These are phyloP conservation scores for Lasiurus cinereus DNA, from an alignment of 2,113 vertebrate genomes.

Conservation along the genomic window DNA sequence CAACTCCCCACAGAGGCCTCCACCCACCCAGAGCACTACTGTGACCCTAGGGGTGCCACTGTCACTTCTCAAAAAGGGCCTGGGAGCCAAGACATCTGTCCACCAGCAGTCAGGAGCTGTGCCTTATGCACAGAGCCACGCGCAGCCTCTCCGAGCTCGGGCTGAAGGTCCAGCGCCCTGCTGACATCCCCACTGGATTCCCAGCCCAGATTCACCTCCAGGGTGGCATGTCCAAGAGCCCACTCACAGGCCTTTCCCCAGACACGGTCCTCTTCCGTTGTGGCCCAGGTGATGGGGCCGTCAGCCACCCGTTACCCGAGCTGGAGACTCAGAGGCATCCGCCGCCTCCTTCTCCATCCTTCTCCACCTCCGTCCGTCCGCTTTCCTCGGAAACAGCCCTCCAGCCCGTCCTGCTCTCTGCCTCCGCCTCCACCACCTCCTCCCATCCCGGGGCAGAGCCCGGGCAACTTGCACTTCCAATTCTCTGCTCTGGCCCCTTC, in stretches of 20 bases:
- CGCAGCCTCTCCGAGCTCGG: not conserved
- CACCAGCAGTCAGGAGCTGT: not conserved
- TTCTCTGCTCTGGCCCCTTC: not conserved
- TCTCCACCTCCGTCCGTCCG: not conserved
- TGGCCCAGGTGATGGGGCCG: not conserved
- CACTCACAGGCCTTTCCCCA: not conserved
- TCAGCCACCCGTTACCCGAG: not conserved
- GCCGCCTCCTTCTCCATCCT: not conserved
- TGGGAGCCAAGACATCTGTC: not conserved
- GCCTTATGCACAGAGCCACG: not conserved
- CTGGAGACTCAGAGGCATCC: not conserved
- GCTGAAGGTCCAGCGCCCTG: not conserved
- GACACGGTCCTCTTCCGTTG: not conserved
- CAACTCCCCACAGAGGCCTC: too few relatives aligned
- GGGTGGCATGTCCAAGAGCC: not conserved
- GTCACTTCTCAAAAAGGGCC: not conserved
- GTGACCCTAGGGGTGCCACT: not conserved
- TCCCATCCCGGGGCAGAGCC: not conserved
- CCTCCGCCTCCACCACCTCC: too few relatives aligned
- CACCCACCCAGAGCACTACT: not conserved
- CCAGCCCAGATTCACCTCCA: not conserved
- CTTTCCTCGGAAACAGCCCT: not conserved
- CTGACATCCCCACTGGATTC: not conserved
- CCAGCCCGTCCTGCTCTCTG: not conserved
- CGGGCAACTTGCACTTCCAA: not conserved